These are phyloP conservation scores for Watersipora subatra DNA, from an alignment of 1,140 invertebrate genomes.

Conservation along the genomic window DNA sequence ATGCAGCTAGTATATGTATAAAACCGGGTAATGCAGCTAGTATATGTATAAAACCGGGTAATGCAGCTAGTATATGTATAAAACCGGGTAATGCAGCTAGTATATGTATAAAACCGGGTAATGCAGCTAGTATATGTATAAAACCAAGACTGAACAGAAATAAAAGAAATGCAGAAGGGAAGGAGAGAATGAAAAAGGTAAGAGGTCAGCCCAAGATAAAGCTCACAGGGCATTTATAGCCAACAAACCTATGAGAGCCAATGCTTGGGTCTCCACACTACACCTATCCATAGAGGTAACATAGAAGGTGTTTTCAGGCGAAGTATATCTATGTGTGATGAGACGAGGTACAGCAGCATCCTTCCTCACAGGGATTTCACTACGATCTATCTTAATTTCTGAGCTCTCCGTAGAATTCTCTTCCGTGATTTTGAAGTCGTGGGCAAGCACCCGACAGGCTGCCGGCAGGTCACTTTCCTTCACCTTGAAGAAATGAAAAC, in stretches of 20 bases:
- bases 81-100: too few species aligned
- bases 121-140: too few species aligned
- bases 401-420: not conserved
- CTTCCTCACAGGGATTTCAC: not conserved
- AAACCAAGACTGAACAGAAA: too few species aligned
- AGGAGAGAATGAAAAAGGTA: too few species aligned
- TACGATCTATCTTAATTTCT: not conserved
- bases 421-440: not conserved
- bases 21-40: too few species aligned
- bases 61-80: too few species aligned
- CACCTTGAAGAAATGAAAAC: not conserved
- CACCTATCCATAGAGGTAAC: not conserved
- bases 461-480: not conserved
- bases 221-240: too few species aligned
- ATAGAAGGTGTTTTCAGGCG: constrained; percentile 1
- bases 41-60: too few species aligned
- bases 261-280: not conserved
- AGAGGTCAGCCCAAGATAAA: too few species aligned
- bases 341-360: not conserved
- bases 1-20: too few species aligned
- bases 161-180: too few species aligned
- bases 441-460: not conserved
- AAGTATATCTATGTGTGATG: not conserved
- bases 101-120: too few species aligned
- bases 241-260: not conserved